These are phyloP conservation scores for Amblyraja radiata DNA, from an alignment of 2,797 vertebrate species.

Conservation along the genomic window DNA sequence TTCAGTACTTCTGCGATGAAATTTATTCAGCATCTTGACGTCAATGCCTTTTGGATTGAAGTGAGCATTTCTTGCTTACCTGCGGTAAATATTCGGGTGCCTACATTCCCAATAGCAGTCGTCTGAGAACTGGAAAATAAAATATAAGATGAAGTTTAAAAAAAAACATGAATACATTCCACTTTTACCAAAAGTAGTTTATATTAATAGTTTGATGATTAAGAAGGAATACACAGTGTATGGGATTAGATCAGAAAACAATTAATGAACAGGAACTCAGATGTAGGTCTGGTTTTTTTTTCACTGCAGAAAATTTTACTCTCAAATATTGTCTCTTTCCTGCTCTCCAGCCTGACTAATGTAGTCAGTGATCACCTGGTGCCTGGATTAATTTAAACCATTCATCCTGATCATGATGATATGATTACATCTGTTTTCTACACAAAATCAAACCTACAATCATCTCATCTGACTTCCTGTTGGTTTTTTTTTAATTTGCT, in stretches of 20 bases:
- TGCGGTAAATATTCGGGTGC: neutral
- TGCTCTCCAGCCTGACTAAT: neutral
- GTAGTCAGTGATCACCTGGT: neutral
- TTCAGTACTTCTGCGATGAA: too few relatives aligned
- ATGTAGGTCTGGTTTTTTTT: neutral
- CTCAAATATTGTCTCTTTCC: neutral
- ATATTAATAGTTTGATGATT: too few relatives aligned
- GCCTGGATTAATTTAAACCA: neutral
- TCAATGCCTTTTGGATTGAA: neutral
- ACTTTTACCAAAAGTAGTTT: too few relatives aligned
- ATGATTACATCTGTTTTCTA: neutral
- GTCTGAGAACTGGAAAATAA: neutral
- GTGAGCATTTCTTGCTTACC: neutral
- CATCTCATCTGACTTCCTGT: neutral
- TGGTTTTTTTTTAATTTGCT: too few relatives aligned
- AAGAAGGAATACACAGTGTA: too few relatives aligned
- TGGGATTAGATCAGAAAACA: too few relatives aligned
- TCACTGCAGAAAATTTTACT: neutral
- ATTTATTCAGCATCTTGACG: neutral
- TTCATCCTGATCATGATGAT: neutral
- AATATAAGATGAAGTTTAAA: neutral
- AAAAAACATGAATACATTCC: too few relatives aligned
- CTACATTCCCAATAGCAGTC: neutral
- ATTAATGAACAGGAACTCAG: neutral
- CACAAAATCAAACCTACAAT: neutral